Conservation (phyloP, 1,140 invertebrate species). For the Drosophila asahinai region DNA sequence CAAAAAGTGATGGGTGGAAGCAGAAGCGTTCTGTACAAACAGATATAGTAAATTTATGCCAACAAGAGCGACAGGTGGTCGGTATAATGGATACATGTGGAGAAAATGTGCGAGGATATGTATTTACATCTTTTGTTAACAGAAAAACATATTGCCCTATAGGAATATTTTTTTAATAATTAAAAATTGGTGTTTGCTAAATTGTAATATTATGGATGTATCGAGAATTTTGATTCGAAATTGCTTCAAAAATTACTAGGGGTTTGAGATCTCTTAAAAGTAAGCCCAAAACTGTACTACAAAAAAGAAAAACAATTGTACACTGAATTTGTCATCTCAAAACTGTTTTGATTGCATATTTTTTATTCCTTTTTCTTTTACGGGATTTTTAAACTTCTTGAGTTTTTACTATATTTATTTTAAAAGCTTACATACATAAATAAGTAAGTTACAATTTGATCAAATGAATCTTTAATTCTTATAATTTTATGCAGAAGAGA, state of each 20-base stretch:
- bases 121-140: too few relatives aligned
- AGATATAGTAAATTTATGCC: slow-evolving; percentile 16
- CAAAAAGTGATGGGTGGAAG: slow-evolving; percentile 2
- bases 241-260: too few relatives aligned
- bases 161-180: not conserved
- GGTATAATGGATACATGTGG: not conserved
- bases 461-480: not conserved
- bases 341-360: too few relatives aligned
- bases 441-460: not conserved
- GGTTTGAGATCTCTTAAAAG: too few relatives aligned
- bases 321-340: too few relatives aligned
- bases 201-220: too few relatives aligned
- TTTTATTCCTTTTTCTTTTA: too few relatives aligned
- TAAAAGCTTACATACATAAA: not conserved
- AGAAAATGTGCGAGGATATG: not conserved
- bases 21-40: not conserved
- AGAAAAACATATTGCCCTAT: too few relatives aligned
- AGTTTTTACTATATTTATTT: not conserved
- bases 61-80: slow-evolving; percentile 22
- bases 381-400: too few relatives aligned
- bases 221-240: too few relatives aligned
- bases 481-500: not conserved
- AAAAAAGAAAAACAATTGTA: too few relatives aligned
- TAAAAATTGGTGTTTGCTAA: not conserved
- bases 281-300: too few relatives aligned